Conservation (phyloP, 2,888 invertebrate species). For the Ecliptopera silaceata region DNA sequence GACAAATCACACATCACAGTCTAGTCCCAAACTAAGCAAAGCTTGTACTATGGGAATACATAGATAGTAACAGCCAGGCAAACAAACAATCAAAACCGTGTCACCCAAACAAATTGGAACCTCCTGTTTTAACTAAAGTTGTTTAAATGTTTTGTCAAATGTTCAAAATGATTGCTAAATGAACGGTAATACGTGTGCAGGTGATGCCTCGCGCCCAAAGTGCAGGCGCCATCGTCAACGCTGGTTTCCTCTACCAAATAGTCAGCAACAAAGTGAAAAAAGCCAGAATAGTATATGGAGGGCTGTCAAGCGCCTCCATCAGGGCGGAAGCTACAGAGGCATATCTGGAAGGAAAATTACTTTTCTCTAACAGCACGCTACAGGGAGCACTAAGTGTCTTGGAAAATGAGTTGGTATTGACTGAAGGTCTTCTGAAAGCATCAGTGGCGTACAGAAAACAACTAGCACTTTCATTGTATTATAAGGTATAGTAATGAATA, state of each 20-base stretch:
- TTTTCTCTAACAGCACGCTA: slow-evolving; percentile 66
- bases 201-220: slow-evolving; percentile 89
- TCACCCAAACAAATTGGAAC: too few species aligned
- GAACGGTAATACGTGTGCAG: slow-evolving; percentile 56
- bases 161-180: too few species aligned
- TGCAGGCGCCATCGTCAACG: slow-evolving; percentile 89
- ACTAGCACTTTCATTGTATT: slow-evolving; percentile 79
- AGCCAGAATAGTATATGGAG: slow-evolving; percentile 84
- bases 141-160: too few species aligned
- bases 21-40: too few species aligned
- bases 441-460: slow-evolving; percentile 82
- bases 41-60: too few species aligned
- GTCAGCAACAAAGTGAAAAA: slow-evolving; percentile 60
- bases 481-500: slow-evolving; percentile 79
- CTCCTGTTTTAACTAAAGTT: too few species aligned
- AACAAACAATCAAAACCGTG: too few species aligned
- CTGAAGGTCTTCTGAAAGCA: slow-evolving; percentile 74
- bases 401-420: slow-evolving; percentile 51
- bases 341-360: slow-evolving; percentile 67
- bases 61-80: too few species aligned
- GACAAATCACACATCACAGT: too few species aligned
- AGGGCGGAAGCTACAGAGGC: slow-evolving; percentile 81
- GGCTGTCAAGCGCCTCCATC: slow-evolving; percentile 70
- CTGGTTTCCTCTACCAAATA: slow-evolving; percentile 86
- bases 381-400: slow-evolving; percentile 57